phyloP scores from a whole-genome alignment of 2,113 vertebrate genomes.

The Cheirogaleus medius region DNA sequence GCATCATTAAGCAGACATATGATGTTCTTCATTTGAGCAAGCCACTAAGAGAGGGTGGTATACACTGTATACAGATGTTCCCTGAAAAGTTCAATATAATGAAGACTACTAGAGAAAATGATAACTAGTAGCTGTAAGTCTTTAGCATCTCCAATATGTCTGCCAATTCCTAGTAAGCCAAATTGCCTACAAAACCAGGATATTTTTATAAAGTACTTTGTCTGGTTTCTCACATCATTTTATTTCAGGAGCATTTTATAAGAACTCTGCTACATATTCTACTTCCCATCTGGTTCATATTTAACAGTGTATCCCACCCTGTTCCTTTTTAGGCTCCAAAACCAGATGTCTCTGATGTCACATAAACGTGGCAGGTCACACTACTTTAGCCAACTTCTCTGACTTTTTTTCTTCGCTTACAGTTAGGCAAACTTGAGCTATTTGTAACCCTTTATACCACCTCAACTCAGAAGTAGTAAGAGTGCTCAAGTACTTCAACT shows the following conservation, averaged over 20 bases:
- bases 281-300: constrained; percentile 89
- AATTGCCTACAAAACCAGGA: constrained; percentile 80
- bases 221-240: constrained; percentile 83
- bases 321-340: constrained; percentile 80
- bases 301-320: constrained; percentile 58
- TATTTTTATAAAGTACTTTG: constrained; percentile 81
- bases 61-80: constrained; percentile 80
- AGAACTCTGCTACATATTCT: constrained; percentile 88
- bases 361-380: constrained; percentile 74
- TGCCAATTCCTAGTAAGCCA: constrained; percentile 84
- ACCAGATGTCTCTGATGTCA: constrained; percentile 88
- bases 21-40: constrained; percentile 19
- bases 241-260: constrained; percentile 86
- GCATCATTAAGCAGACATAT: not conserved
- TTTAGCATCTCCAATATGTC: constrained; percentile 79
- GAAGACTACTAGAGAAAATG: constrained; percentile 78
- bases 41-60: constrained; percentile 48
- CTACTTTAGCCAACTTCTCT: constrained; percentile 69
- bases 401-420: constrained; percentile 41
- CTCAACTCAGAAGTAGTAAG: not conserved
- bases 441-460: not conserved
- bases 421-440: constrained; percentile 57
- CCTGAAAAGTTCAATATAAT: constrained; percentile 75
- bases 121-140: constrained; percentile 78
- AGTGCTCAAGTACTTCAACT: not conserved